Base-by-base conservation (phyloP, 2,888 invertebrate genomes). In the Nebria salina region DNA sequence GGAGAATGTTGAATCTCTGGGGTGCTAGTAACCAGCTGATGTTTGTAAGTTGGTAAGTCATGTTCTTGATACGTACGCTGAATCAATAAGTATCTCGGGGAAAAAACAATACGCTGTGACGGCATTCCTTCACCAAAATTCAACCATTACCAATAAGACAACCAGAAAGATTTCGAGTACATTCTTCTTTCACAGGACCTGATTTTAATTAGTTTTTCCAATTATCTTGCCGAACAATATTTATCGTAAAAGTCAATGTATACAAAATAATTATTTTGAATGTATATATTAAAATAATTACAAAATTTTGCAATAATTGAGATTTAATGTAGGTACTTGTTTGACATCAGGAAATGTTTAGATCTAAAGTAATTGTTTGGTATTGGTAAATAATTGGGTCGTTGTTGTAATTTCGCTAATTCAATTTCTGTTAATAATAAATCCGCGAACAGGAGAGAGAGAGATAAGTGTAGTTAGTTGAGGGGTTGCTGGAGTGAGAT, bases 331-430 rank as follows among this genome's bases (percentile, higher is more conserved):
- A 54, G 13, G 54, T 54, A 7, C 54, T 54, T 54, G 54, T 54
- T 54, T 54, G 54, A 54, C 54, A 54, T 54, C 54, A 54, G 54
- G 54, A 54, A 54, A 13, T 54, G 54, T 54, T 54, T 74, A 42
- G 7, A 65, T 66, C 26, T 26, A 68, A 75, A 79, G 79, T 79
- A 75, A 79, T 79, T 75, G 70, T 13, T 54, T 54, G 13, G 54
- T 75, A 13, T 42, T 65, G 78, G 73, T 72, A 75, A 75, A 75
- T 74, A 75, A 79, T 79, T 66, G 77, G 65, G 11, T 77, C 26
- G 68, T 54, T 54, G 54, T 54, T 75, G 74, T 79, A 79, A 79
- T 79, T 79, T 75, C 42, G 79, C 79, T 79, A 79, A 79, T 79
- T 79, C 54, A 79, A 75, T 74, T 79, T 75, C 66, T 75, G 66